Percentiles rank a stretch among this genome's conserved stretches.
Conservation (phyloP, 2,888 invertebrate genomes). For the Phytoseiulus persimilis region DNA sequence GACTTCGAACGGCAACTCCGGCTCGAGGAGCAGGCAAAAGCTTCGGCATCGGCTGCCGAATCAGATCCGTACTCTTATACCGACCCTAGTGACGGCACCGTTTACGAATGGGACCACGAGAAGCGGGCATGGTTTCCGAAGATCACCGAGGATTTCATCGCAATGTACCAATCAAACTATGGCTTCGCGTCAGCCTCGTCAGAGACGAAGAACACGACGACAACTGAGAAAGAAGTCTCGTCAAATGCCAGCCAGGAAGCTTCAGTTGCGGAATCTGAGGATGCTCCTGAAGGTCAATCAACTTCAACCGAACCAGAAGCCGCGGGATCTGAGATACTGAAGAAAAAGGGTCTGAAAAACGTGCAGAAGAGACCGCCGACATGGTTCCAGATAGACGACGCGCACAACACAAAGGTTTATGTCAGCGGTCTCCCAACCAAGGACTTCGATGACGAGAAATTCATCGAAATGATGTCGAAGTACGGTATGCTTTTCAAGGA, state of each 20-base stretch:
- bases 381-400: constrained; percentile 87
- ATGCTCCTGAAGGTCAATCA: background rate
- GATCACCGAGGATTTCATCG: constrained; percentile 92
- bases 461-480: constrained; percentile 85
- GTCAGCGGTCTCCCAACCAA: constrained; percentile 82
- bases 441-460: constrained; percentile 72
- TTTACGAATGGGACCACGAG: constrained; percentile 79
- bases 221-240: background rate
- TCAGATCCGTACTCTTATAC: constrained; percentile 55
- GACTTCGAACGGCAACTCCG: constrained; percentile 47
- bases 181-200: constrained; percentile 44
- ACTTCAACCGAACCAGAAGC: background rate
- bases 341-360: constrained; percentile 32
- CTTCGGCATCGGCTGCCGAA: constrained; percentile 43
- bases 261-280: constrained; percentile 28
- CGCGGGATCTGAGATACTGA: constrained; percentile 17
- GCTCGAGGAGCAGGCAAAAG: constrained; percentile 46
- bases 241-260: constrained; percentile 50
- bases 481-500: constrained; percentile 91
- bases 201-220: constrained; percentile 37
- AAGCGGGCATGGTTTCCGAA: constrained; percentile 94
- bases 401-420: constrained; percentile 88
- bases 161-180: constrained; percentile 88
- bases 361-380: constrained; percentile 47
- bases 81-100: constrained; percentile 72